A percentile compares a stretch with the other conserved stretches of the same genome.
These are phyloP conservation scores for Litoditis marina DNA, from an alignment of 2,888 invertebrate genomes.

Conservation along the genomic window DNA sequence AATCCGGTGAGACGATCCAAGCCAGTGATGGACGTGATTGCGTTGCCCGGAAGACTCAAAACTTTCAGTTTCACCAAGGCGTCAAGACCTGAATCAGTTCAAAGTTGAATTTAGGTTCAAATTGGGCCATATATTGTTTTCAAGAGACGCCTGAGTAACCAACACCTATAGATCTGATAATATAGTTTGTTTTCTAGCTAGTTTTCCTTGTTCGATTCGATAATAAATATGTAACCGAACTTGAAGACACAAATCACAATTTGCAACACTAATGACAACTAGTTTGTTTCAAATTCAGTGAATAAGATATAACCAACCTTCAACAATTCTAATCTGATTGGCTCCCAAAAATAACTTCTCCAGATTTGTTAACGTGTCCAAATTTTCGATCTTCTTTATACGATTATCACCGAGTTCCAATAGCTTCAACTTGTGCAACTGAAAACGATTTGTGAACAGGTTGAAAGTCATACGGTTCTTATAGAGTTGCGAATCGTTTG, in stretches of 20 bases:
- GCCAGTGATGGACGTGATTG: conserved; percentile 62
- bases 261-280: background rate
- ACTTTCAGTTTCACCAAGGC: conserved; percentile 19
- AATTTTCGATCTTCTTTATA: conserved; percentile 67
- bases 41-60: conserved; percentile 34
- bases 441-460: conserved; percentile 7
- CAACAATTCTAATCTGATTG: conserved; percentile 85
- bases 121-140: no score
- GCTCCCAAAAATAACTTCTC: conserved; percentile 79
- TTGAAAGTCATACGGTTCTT: background rate
- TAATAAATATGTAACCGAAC: no score
- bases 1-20: conserved; percentile 62
- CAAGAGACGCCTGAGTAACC: no score
- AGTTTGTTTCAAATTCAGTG: no score
- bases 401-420: conserved; percentile 91
- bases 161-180: no score
- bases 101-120: no score
- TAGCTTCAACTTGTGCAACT: conserved; percentile 71
- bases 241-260: background rate
- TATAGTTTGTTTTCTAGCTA: no score
- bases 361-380: conserved; percentile 21
- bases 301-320: conserved; percentile 3
- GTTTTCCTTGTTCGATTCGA: no score
- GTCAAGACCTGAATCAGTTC: conserved; percentile 18
- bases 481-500: background rate